A percentile compares a stretch with the other conserved stretches of the same genome.
Conservation (phyloP, 2,888 invertebrate genomes). For the Geotrupes spiniger region DNA sequence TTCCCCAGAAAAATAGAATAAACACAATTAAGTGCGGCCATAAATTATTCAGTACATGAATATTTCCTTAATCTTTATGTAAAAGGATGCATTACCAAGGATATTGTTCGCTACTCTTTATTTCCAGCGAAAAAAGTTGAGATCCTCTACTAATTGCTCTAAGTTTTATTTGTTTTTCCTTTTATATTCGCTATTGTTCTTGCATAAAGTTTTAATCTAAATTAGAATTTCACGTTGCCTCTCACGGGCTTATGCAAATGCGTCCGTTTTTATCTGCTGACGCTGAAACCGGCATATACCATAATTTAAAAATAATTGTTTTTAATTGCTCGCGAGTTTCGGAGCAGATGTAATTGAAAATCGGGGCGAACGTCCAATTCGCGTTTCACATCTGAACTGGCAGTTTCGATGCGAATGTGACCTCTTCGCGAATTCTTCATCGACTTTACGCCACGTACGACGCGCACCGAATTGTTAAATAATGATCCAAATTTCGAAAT, state of each 20-base stretch:
- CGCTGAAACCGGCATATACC: slow-evolving; percentile 20
- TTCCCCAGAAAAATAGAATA: too few relatives aligned
- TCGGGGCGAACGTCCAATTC: slow-evolving; percentile 4
- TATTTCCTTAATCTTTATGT: slow-evolving; percentile 14
- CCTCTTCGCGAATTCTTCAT: too few relatives aligned
- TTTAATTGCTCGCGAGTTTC: slow-evolving; percentile 32
- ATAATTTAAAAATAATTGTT: slow-evolving; percentile 33
- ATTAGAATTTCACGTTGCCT: slow-evolving; percentile 29
- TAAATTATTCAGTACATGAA: too few relatives aligned
- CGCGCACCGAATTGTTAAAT: too few relatives aligned
- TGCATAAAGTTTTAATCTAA: slow-evolving; percentile 33
- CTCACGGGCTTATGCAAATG: slow-evolving; percentile 31
- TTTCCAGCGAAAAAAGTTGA: slow-evolving; percentile 7
- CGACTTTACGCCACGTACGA: too few relatives aligned
- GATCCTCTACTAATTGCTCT: slow-evolving; percentile 25
- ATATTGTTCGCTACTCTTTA: background rate
- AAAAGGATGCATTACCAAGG: slow-evolving; percentile 11
- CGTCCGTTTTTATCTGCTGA: slow-evolving; percentile 20
- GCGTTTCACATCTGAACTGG: too few relatives aligned
- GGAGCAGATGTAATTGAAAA: slow-evolving; percentile 32
- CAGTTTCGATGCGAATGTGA: too few relatives aligned
- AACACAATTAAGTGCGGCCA: too few relatives aligned
- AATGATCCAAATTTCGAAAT: too few relatives aligned
- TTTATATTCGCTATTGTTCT: slow-evolving; percentile 25
- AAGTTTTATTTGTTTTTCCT: slow-evolving; percentile 27